Base-by-base conservation (phyloP, 2,797 vertebrate genomes). In the Ptychobarbus kaznakovi region DNA sequence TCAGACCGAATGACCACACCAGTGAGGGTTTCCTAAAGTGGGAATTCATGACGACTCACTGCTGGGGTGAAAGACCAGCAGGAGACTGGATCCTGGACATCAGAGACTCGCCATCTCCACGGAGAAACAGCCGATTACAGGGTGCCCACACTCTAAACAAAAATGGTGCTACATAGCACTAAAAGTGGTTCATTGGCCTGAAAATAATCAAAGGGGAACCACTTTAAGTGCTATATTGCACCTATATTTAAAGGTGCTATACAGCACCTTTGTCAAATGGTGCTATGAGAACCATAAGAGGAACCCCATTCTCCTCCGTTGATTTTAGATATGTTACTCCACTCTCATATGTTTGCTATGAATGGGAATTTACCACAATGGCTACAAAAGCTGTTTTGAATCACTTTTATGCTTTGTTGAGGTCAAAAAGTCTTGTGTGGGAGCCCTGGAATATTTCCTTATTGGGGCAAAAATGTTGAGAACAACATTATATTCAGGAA, bases 21-120 rank as follows among this genome's bases (percentile, higher is more conserved):
- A 94, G 95, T 82, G 96, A 98, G 89, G 98, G 97, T 83, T 99
- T 99, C 93, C 95, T 95, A 90, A 96, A 96, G 85, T 99, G 98
- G 98, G 97, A 98, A 87, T 97, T 99, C 89, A 99, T 99, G 98
- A 99, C 97, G 18, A 96, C 96, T 89, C 98, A 99, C 88, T 97
- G 96, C 93, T 99, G 98, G 98, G 97, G 97, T 84, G 98, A 99
- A 93, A 95, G 92, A 88, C 95, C 97, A 44, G 93, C 94, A 2
- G 98, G 98, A 82, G 95, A 97, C 80, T 99, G 98, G 98, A 94
- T 96, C 88, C 93, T 99, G 90, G 96, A 97, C 93, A 96, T 99
- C 91, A 96, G 94, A 83, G 97, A 99, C 90, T 95, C 95, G 20
- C 96, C 97, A 15, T 97, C 97, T 86, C 93, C 94, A 75, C 91